Evolutionary conservation across 2,113 vertebrate genomes (phyloP).

Genomic region (Otis tarda): DNA sequence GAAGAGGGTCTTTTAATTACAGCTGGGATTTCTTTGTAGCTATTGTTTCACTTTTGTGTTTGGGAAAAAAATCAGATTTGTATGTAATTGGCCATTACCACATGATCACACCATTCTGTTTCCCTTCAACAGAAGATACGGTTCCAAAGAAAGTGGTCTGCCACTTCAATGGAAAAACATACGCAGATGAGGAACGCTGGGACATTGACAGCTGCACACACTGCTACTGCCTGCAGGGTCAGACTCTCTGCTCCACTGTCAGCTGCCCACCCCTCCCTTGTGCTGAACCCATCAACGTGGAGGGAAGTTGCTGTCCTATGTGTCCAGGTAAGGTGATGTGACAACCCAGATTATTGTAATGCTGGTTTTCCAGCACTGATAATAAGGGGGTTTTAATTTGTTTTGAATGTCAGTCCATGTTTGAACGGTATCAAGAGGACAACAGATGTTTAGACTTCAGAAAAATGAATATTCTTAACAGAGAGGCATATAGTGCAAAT

Average conservation of each 20-base stretch:
- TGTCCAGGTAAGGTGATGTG: slow-evolving; percentile 79
- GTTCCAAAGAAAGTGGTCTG: slow-evolving; percentile 83
- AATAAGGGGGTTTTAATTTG: background rate
- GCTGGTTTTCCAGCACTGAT: background rate
- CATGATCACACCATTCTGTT: background rate
- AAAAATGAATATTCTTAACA: background rate
- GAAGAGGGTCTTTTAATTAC: background rate
- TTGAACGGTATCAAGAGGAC: background rate
- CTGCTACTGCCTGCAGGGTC: slow-evolving; percentile 92
- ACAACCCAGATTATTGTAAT: background rate
- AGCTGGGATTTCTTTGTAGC: background rate
- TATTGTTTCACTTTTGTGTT: background rate
- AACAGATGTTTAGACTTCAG: background rate
- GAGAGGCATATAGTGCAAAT: background rate
- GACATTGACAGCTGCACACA: slow-evolving; percentile 92
- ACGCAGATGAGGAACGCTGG: slow-evolving; percentile 88
- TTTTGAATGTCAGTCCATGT: background rate
- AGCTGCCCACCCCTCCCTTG: slow-evolving; percentile 89
- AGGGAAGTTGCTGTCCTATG: slow-evolving; percentile 89
- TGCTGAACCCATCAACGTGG: slow-evolving; percentile 80
- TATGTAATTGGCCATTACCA: background rate
- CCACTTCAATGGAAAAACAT: slow-evolving; percentile 86
- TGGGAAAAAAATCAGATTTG: background rate
- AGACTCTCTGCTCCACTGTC: slow-evolving; percentile 90
- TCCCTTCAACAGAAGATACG: slow-evolving; percentile 78